Percentiles rank a stretch among this genome's conserved stretches.
phyloP scores from a whole-genome alignment of 2,888 invertebrate species.

The Ditylenchus weischeri region DNA sequence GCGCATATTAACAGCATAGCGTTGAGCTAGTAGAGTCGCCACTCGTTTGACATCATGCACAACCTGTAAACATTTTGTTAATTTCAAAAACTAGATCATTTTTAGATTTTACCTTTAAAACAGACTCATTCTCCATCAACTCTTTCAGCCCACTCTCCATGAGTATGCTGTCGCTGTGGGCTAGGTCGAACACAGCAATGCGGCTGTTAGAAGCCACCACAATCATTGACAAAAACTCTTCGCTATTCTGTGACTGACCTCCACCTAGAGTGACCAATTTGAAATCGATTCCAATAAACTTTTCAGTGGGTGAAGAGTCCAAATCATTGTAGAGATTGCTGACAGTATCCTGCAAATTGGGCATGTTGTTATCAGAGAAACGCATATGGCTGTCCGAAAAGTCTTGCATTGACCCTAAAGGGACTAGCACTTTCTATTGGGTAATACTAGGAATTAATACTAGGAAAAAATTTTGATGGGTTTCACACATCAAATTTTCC shows the following conservation, averaged over 20 bases:
- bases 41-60: slow-evolving; percentile 54
- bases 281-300: slow-evolving; percentile 78
- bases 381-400: no score
- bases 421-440: no score
- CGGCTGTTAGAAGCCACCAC: slow-evolving; percentile 72
- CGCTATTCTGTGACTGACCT: slow-evolving; percentile 62
- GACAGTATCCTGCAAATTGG: slow-evolving; percentile 39
- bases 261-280: slow-evolving; percentile 84
- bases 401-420: no score
- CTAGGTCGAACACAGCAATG: slow-evolving; percentile 55
- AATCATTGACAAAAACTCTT: slow-evolving; percentile 81
- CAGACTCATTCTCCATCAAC: slow-evolving; percentile 48
- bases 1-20: slow-evolving; percentile 52
- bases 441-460: no score
- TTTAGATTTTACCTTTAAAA: slow-evolving; percentile 44
- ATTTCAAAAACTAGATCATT: no score
- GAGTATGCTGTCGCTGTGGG: slow-evolving; percentile 51
- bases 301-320: slow-evolving; percentile 30
- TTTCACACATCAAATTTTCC: no score
- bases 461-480: no score
- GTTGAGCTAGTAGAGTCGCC: slow-evolving; percentile 47
- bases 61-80: slow-evolving; percentile 29
- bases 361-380: neutral
- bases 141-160: slow-evolving; percentile 54
- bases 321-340: slow-evolving; percentile 44